Base-by-base conservation (phyloP, 2,797 vertebrate genomes). In the Nasua narica region DNA sequence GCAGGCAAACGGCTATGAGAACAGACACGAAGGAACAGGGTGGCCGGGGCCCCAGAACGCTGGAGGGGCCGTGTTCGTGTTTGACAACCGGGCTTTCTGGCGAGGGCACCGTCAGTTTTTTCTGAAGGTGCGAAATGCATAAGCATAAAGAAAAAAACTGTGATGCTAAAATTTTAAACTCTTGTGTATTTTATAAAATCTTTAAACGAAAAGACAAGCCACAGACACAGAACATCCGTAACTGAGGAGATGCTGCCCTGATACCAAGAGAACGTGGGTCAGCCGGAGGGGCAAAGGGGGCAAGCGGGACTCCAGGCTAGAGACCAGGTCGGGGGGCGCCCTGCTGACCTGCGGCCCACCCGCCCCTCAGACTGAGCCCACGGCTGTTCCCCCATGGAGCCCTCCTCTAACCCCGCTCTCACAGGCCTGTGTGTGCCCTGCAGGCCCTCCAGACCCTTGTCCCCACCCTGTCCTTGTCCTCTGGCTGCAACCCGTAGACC, bases 401-500 rank as follows among this genome's bases (percentile, higher is more conserved):
- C 56, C 37, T 27, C 37, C 74, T n/a, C 9, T n/a, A 8, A 1
- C 48, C 79, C 13, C n/a, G 1, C 54, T 27, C 40, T 18, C n/a
- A n/a, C n/a, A n/a, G 43, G 29, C 52, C 35, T 52, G 1, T 27
- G 58, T 56, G n/a, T 27, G 52, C 35, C 65, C 29, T 35, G 54
- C 5, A 12, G 23, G 46, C 46, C n/a, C 23, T 62, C 16, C 46
- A 35, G 43, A 35, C 23, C 67, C 85, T 37, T 23, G 19, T 52
- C 60, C 79, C 25, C 8, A 5, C 54, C 46, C 87, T 65, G 27
- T 40, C 32, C 65, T 25, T 18, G 12, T 12, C 23, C 19, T 43
- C n/a, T 2, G 18, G 0, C 11, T 19, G 25, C n/a, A 13, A n/a
- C 35, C 35, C 69, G 15, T 7, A 1, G 15, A 32, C 14, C 40